phyloP scores from a whole-genome alignment of 2,888 invertebrate genomes.

The Leptopilina syphax region DNA sequence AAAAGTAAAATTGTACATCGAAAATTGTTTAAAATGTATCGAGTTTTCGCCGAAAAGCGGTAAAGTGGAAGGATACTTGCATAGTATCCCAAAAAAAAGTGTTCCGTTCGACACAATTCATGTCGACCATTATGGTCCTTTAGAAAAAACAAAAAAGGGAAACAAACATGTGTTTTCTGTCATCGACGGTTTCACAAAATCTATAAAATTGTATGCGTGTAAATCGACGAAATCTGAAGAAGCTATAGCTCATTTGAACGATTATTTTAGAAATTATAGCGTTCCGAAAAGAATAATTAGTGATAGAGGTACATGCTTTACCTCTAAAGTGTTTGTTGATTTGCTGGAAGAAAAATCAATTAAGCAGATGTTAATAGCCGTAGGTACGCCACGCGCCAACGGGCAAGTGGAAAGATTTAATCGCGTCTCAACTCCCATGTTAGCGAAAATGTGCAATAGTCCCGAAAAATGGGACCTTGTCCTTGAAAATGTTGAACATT shows the following conservation, averaged over 20 bases:
- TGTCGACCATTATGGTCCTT: conserved; percentile 30
- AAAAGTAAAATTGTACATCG: conserved; percentile 59
- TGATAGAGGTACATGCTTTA: conserved; percentile 44
- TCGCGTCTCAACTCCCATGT: conserved; percentile 56
- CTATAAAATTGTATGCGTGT: conserved; percentile 54
- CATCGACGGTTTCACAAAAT: conserved; percentile 60
- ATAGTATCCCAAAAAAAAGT: conserved; percentile 30
- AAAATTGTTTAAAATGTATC: conserved; percentile 65
- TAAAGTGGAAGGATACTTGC: conserved; percentile 20
- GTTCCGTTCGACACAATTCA: conserved; percentile 42
- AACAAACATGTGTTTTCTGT: conserved; percentile 23
- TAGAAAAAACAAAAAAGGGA: conserved; percentile 36
- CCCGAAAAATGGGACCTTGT: conserved; percentile 56
- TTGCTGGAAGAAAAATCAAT: conserved; percentile 52
- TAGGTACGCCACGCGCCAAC: conserved; percentile 62
- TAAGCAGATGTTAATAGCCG: conserved; percentile 59
- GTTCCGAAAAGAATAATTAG: too few relatives aligned
- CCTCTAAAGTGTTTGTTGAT: conserved; percentile 56
- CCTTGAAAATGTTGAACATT: background rate
- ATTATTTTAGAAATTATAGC: background rate
- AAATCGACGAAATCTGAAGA: conserved; percentile 50
- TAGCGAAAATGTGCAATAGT: conserved; percentile 55
- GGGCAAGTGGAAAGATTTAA: conserved; percentile 64
- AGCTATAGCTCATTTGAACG: conserved; percentile 49
- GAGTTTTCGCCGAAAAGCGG: conserved; percentile 45